Conservation (phyloP, 2,888 invertebrate species). For the Caenorhabditis macrosperma region DNA sequence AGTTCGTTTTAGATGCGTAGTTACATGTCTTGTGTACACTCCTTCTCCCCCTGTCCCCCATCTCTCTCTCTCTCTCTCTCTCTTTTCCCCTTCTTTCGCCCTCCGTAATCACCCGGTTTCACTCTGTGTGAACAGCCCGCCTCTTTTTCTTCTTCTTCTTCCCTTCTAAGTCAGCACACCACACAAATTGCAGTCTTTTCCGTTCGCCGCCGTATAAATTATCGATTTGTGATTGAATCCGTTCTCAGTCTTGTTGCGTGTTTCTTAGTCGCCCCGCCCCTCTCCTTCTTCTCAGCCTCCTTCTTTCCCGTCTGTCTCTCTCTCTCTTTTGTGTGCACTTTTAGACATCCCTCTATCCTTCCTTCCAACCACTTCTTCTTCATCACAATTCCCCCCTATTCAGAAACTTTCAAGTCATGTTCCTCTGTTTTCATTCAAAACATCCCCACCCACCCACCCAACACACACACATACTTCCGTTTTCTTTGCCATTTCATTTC, state of each 20-base stretch:
- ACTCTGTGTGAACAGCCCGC: constrained; percentile 2
- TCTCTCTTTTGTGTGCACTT: constrained; percentile 15
- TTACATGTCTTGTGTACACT: constrained; percentile 10
- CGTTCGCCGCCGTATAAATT: constrained; percentile 37
- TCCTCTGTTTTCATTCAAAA: no score
- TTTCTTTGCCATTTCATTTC: constrained; percentile 48
- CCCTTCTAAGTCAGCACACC: constrained; percentile 6
- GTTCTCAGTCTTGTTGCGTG: constrained; percentile 59
- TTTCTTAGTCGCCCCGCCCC: constrained; percentile 33
- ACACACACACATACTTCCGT: not conserved
- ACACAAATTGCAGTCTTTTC: not conserved
- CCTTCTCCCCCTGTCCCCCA: not conserved
- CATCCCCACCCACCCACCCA: not conserved
- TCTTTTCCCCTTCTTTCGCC: not conserved
- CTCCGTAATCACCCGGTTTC: constrained; percentile 5
- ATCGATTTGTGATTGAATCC: constrained; percentile 59
- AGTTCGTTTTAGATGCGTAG: not conserved
- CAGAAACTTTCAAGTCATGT: not conserved
- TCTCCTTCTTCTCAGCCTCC: not conserved
- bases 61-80: constrained; percentile 7
- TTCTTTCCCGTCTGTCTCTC: constrained; percentile 17
- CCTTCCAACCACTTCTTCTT: constrained; percentile 9
- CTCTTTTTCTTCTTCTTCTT: constrained; percentile 12
- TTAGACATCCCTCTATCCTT: constrained; percentile 5
- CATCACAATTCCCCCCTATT: constrained; percentile 15